Base-by-base conservation (phyloP, 92 coral and sea anemone genomes). In the Pocillopora grandis region DNA sequence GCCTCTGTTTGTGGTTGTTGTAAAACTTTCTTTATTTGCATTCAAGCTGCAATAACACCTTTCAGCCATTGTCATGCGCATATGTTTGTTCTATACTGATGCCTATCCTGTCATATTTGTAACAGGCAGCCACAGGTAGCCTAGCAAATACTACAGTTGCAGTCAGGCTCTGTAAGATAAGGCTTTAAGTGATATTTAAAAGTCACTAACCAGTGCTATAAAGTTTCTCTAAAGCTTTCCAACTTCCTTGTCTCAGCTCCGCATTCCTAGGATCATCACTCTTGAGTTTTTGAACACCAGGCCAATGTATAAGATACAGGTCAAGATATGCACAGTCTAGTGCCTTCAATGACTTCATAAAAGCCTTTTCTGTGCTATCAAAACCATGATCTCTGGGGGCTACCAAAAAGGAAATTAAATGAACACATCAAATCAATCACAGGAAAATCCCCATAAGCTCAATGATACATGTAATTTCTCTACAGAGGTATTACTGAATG, bases 291-390 rank as follows among this genome's bases (percentile, higher is more conserved):
- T 92, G 95, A n/a, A 80, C 93, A 33, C 95, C 98, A 75, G 98
- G 98, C 98, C 98, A 95, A 84, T 95, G 98, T 52, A 95, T 93
- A 14, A 95, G 88, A 74, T 95, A 93, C 79, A 95, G 80, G 71
- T 95, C 98, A n/a, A 95, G 83, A 76, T 95, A 93, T 16, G 87
- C 93, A 75, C 98, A 90, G 76, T 79, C 89, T 18, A 95, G 92
- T 37, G 81, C 88, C 71, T 93, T 82, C 11, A 95, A 71, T 3
- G 98, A 91, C 67, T 90, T 83, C 80, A 77, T 59, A 79, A 94
- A 93, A 14, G 95, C 98, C 49, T 81, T 84, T 60, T 95, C 86
- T 52, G 98, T 91, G 13, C 86, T 67, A 42, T 88, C 98, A 65
- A 86, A 86, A 15, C 98, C 98, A 84, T 93, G 98, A 57, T 92